phyloP scores from a whole-genome alignment of 2,888 invertebrate species.

The Lypha dubia region DNA sequence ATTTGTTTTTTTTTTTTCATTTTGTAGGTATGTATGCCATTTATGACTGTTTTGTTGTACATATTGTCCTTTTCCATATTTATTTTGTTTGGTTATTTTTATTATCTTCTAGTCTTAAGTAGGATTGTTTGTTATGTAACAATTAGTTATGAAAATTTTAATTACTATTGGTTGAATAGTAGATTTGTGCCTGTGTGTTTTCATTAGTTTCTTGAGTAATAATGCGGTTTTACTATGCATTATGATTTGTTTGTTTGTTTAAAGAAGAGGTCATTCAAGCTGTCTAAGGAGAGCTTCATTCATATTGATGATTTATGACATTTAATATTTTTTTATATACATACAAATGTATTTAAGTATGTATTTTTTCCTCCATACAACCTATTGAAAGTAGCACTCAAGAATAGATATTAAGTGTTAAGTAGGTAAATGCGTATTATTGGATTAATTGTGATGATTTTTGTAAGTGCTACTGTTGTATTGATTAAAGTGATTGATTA shows the following conservation, averaged over 20 bases:
- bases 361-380: no score
- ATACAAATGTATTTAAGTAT: no score
- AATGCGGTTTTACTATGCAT: slow-evolving; percentile 42
- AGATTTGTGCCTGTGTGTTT: neutral
- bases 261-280: slow-evolving; percentile 60
- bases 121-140: slow-evolving; percentile 76
- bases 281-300: slow-evolving; percentile 52
- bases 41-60: slow-evolving; percentile 64
- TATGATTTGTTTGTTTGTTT: slow-evolving; percentile 7
- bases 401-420: no score
- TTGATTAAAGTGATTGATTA: slow-evolving; percentile 43
- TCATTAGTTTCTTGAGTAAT: neutral
- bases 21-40: slow-evolving; percentile 56
- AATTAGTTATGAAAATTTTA: slow-evolving; percentile 73
- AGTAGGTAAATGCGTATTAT: neutral
- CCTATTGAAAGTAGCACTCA: no score
- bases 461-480: slow-evolving; percentile 40
- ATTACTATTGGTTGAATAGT: slow-evolving; percentile 60
- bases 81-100: slow-evolving; percentile 43
- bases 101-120: slow-evolving; percentile 54
- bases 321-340: slow-evolving; percentile 7
- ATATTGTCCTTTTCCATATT: slow-evolving; percentile 62
- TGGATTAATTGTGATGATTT: slow-evolving; percentile 42
- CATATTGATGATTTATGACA: slow-evolving; percentile 63
- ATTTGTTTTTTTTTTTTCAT: no score